These are phyloP conservation scores for Pan troglodytes DNA, from an alignment of 2,113 vertebrate genomes.

Conservation along the genomic window NHGRI_mPanTro3-v2.1_pri NC_072409.2:34030001-34030500, in stretches of 20 bases:
- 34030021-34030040: neutral
- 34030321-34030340: neutral
- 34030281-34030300: neutral
- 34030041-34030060: neutral
- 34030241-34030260: neutral
- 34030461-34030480: constrained; percentile 12
- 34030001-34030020: neutral
- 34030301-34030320: neutral
- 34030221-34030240: neutral
- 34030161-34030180: neutral
- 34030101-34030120: neutral
- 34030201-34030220: neutral
- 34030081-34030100: neutral
- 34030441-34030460: neutral
- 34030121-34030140: neutral
- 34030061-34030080: neutral
- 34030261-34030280: neutral
- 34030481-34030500: neutral
- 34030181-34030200: neutral
- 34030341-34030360: neutral
- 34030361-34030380: neutral
- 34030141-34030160: neutral
- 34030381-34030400: neutral
- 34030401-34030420: neutral
- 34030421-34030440: neutral